Conservation (phyloP, 2,797 vertebrate species). For the Aphelocoma californica region DNA sequence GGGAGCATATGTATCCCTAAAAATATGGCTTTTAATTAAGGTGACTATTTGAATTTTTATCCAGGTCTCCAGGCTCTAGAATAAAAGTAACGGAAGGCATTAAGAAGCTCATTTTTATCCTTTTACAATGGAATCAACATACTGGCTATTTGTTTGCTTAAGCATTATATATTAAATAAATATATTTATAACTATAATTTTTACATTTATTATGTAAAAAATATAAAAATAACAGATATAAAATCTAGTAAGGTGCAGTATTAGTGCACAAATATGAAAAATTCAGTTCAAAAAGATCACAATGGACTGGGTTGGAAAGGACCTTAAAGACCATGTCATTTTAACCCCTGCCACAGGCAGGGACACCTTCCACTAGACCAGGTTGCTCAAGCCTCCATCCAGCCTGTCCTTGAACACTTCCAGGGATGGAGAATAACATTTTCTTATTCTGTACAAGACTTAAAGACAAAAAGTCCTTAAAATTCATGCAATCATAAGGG, state of each 20-base stretch:
- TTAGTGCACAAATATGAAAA: not conserved
- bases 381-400: not conserved
- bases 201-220: not conserved
- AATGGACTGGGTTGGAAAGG: not conserved
- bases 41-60: not conserved
- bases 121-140: not conserved
- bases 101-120: not conserved
- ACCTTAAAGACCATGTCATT: not conserved
- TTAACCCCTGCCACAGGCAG: not conserved
- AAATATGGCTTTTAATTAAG: not conserved
- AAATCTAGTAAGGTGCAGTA: not conserved
- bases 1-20: not conserved
- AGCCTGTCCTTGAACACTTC: not conserved
- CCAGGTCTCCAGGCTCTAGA: not conserved
- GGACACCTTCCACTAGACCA: not conserved
- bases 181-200: not conserved
- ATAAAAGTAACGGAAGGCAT: not conserved
- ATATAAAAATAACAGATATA: not conserved
- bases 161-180: not conserved
- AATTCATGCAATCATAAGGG: not conserved
- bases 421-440: not conserved
- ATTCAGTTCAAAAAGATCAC: not conserved
- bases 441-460: not conserved
- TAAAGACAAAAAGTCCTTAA: not conserved
- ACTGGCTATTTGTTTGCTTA: not conserved